A percentile compares a stretch with the other conserved stretches of the same genome.
These are phyloP conservation scores for Anguilla obscura DNA, from an alignment of 2,797 vertebrate genomes.

Conservation along the genomic window DNA sequence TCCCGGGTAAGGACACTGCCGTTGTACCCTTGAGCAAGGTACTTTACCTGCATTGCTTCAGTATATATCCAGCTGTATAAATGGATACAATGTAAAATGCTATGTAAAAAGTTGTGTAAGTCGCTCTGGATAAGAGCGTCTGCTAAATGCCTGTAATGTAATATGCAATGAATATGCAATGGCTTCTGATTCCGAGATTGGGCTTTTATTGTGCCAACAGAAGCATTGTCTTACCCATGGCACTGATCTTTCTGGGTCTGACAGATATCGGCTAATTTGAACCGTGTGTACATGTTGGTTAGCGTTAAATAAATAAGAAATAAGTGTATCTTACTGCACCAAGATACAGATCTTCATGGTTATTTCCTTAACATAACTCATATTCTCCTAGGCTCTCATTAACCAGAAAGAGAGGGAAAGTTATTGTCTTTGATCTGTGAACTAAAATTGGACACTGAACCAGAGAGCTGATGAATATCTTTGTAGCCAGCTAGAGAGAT, in stretches of 20 bases:
- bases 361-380: background rate
- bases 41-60: no score
- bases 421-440: slow-evolving; percentile 16
- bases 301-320: background rate
- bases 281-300: background rate
- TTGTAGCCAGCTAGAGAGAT: slow-evolving; percentile 9
- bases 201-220: background rate
- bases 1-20: no score
- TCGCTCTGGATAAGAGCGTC: no score
- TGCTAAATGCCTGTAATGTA: no score
- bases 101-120: no score
- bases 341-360: background rate
- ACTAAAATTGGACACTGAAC: background rate
- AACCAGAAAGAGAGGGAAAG: slow-evolving; percentile 7
- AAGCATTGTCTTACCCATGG: background rate
- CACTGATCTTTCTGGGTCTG: background rate
- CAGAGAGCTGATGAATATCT: background rate
- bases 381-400: slow-evolving; percentile 7
- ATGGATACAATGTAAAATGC: no score
- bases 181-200: background rate
- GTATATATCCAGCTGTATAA: no score
- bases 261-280: background rate
- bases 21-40: no score
- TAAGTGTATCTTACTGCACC: background rate
- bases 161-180: background rate